Conservation (phyloP, 2,888 invertebrate genomes). For the Chymomyza caudatula region DNA sequence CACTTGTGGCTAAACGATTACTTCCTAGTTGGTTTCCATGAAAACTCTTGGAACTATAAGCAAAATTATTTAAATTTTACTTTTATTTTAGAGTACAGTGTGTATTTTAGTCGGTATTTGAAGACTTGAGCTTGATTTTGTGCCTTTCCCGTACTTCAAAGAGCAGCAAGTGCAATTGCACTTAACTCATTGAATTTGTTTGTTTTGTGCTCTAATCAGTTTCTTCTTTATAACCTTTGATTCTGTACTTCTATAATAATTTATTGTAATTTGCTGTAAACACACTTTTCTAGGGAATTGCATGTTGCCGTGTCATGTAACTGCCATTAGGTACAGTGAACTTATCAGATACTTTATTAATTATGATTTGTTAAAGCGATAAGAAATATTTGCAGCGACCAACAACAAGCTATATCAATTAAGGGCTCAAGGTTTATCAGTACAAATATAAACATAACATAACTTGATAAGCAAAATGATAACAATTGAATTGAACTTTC, state of each 20-base stretch:
- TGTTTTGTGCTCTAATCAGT: neutral
- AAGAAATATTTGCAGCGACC: neutral
- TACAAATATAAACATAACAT: conserved; percentile 19
- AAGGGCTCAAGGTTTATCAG: conserved; percentile 26
- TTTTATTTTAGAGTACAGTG: too few relatives aligned
- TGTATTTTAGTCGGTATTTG: too few relatives aligned
- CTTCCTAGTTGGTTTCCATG: too few relatives aligned
- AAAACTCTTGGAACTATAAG: too few relatives aligned
- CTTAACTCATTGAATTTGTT: conserved; percentile 13
- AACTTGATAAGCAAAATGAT: conserved; percentile 7
- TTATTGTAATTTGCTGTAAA: neutral
- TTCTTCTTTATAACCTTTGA: neutral
- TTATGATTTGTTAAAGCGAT: conserved; percentile 21
- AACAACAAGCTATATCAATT: neutral
- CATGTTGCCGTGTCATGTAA: neutral
- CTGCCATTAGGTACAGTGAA: neutral
- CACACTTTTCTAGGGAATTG: neutral
- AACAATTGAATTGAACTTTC: conserved; percentile 11
- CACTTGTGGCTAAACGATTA: too few relatives aligned
- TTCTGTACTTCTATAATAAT: neutral
- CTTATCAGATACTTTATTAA: conserved; percentile 34
- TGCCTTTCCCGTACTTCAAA: too few relatives aligned
- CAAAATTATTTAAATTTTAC: too few relatives aligned
- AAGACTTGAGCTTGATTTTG: too few relatives aligned
- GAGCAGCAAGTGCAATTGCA: neutral